Conservation (phyloP, 23 tunicate genomes). For the Pegea sp. region DNA sequence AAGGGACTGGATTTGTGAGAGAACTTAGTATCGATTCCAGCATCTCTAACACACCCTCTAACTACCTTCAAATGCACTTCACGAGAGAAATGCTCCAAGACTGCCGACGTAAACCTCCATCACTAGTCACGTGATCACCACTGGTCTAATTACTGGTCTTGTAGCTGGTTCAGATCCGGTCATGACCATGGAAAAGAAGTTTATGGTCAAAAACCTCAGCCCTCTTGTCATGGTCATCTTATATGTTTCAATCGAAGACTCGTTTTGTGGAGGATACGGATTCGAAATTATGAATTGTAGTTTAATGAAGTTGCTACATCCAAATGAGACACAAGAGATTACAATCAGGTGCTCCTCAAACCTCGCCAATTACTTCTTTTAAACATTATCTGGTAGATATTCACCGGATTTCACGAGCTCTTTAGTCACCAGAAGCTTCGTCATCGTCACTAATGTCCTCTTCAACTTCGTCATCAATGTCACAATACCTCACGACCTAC, state of each 20-base stretch:
- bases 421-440: constrained; percentile 38
- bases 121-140: too few relatives aligned
- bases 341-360: constrained; percentile 35
- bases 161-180: too few relatives aligned
- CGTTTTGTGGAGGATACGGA: constrained; percentile 86
- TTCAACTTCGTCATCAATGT: constrained; percentile 69
- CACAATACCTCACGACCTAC: constrained; percentile 53
- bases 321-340: constrained; percentile 46
- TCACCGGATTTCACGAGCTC: constrained; percentile 87
- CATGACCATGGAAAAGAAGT: constrained; percentile 72
- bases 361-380: background rate
- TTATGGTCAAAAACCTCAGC: constrained; percentile 65
- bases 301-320: constrained; percentile 28
- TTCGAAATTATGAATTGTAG: constrained; percentile 58
- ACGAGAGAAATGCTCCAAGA: constrained; percentile 50
- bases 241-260: constrained; percentile 43
- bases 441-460: constrained; percentile 39
- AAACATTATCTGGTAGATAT: constrained; percentile 20
- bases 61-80: constrained; percentile 34
- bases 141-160: too few relatives aligned
- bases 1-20: constrained; percentile 40
- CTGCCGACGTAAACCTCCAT: constrained; percentile 32
- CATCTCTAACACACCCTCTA: constrained; percentile 13
- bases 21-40: constrained; percentile 50
- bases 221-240: constrained; percentile 32